These are phyloP conservation scores for Cydia strobilella DNA, from an alignment of 1,140 invertebrate genomes.

Conservation along the genomic window DNA sequence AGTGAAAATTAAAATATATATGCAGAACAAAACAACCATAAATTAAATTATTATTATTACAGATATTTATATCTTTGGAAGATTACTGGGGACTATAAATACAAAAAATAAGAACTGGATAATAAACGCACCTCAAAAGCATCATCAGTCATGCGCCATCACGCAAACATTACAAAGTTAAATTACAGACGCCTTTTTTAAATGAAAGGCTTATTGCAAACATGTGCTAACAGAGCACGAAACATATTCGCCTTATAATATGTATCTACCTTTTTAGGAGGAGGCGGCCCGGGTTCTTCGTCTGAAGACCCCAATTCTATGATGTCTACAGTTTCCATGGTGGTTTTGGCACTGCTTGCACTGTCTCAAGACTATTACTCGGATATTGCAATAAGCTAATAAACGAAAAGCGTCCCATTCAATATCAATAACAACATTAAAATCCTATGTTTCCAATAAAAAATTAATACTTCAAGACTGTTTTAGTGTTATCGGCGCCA, in stretches of 20 bases:
- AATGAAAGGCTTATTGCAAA: not conserved
- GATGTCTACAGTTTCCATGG: slow-evolving; percentile 66
- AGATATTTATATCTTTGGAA: not conserved
- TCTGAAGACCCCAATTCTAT: slow-evolving; percentile 73
- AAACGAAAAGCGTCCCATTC: not conserved
- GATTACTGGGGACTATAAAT: not conserved
- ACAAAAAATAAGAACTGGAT: not conserved
- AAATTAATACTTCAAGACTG: not conserved
- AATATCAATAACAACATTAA: not conserved
- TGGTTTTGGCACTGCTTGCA: slow-evolving; percentile 32
- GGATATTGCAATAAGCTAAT: not conserved
- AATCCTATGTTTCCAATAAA: not conserved
- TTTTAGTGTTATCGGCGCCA: slow-evolving; percentile 2
- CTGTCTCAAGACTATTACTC: not conserved
- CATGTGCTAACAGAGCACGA: not conserved
- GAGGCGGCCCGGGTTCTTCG: slow-evolving; percentile 64
- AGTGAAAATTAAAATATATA: not conserved
- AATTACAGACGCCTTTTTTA: not conserved
- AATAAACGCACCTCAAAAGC: not conserved
- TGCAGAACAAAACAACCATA: not conserved
- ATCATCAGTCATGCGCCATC: not conserved
- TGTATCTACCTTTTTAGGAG: slow-evolving; percentile 62
- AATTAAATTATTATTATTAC: not conserved
- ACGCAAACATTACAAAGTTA: not conserved
- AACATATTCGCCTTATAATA: not conserved